A percentile compares a stretch with the other conserved stretches of the same genome.
phyloP scores from a whole-genome alignment of 2,888 invertebrate genomes.

The Doris montereyensis region DNA sequence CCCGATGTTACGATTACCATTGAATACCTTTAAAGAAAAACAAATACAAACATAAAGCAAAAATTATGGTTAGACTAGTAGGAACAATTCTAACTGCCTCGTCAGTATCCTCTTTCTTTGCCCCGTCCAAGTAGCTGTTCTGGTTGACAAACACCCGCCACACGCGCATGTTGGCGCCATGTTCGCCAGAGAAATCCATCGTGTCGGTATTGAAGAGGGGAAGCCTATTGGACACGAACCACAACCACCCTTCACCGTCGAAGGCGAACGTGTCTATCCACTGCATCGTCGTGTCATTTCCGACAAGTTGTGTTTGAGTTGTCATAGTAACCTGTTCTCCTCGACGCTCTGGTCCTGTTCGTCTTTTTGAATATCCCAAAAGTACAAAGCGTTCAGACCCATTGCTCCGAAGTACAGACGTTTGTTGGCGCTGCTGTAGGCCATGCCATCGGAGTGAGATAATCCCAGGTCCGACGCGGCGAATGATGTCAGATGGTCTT shows the following conservation, averaged over 20 bases:
- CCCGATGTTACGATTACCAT: too few relatives aligned
- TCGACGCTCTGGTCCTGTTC: slow-evolving; percentile 42
- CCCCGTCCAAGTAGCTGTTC: slow-evolving; percentile 38
- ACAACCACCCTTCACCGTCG: slow-evolving; percentile 52
- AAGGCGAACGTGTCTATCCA: slow-evolving; percentile 60
- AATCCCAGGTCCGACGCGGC: slow-evolving; percentile 55
- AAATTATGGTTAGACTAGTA: too few relatives aligned
- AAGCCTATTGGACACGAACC: slow-evolving; percentile 59
- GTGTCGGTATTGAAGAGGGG: slow-evolving; percentile 45
- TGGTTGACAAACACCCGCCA: slow-evolving; percentile 47
- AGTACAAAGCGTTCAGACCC: slow-evolving; percentile 52
- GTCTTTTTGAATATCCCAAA: slow-evolving; percentile 50
- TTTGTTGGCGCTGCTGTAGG: slow-evolving; percentile 53
- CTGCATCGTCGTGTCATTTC: slow-evolving; percentile 50
- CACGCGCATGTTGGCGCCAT: slow-evolving; percentile 39
- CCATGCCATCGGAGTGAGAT: slow-evolving; percentile 54
- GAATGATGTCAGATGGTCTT: too few relatives aligned
- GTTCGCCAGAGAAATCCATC: slow-evolving; percentile 26
- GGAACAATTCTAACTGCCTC: too few relatives aligned
- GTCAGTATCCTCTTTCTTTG: too few relatives aligned
- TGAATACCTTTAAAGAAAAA: too few relatives aligned
- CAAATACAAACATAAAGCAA: too few relatives aligned
- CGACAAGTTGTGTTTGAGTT: slow-evolving; percentile 36
- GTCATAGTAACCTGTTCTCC: slow-evolving; percentile 47
- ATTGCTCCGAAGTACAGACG: slow-evolving; percentile 55